Evolutionary conservation across 1,140 invertebrate species (phyloP).

Genomic region (Eciton burchellii): DNA sequence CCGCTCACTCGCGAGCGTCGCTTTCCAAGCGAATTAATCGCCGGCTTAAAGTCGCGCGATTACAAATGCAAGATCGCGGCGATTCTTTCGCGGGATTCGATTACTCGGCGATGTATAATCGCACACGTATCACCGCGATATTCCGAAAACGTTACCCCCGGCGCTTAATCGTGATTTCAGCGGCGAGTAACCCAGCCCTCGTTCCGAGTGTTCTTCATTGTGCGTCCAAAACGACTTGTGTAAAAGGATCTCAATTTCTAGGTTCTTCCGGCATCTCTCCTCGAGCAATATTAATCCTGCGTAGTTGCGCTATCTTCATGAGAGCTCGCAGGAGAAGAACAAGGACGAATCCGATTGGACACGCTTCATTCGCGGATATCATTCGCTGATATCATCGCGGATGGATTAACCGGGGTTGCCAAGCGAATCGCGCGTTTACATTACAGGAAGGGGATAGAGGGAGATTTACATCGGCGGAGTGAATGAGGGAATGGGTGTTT

Average conservation of each 20-base stretch:
- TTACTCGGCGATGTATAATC: not conserved
- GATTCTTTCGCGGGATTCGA: constrained; percentile 14
- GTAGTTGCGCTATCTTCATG: too few species aligned
- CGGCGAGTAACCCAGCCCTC: not conserved
- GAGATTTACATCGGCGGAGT: not conserved
- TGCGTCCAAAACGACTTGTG: too few species aligned
- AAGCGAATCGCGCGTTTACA: not conserved
- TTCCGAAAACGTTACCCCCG: not conserved
- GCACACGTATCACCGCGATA: not conserved
- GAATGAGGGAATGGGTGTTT: not conserved
- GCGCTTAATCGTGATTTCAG: constrained; percentile 31
- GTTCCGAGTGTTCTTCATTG: not conserved
- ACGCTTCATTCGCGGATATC: not conserved
- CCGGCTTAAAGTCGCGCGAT: not conserved
- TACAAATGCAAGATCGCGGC: not conserved
- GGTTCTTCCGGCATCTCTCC: too few species aligned
- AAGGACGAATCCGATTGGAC: not conserved
- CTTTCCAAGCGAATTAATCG: constrained; percentile 40
- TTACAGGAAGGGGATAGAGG: too few species aligned
- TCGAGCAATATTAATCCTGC: too few species aligned
- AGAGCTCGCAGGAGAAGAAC: too few species aligned
- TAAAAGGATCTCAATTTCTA: too few species aligned
- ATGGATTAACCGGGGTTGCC: not conserved
- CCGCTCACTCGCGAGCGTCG: not conserved
- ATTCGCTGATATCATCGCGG: too few species aligned